Evolutionary conservation across 1,140 invertebrate genomes (phyloP).

Genomic region (Drosophila ogumai): DNA sequence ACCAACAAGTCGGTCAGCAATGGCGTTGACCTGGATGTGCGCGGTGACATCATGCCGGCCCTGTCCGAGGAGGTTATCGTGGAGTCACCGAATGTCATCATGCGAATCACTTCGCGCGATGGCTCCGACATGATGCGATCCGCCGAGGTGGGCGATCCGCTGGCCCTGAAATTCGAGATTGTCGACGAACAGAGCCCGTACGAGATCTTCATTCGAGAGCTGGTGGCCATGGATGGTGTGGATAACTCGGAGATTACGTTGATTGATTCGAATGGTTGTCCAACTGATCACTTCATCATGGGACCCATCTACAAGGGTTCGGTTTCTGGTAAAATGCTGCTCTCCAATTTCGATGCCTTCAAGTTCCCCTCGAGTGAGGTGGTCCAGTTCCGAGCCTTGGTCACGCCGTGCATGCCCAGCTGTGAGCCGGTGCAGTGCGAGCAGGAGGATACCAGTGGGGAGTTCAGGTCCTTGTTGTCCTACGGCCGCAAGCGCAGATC

Average conservation of each 20-base stretch:
- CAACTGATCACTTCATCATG: constrained; percentile 97
- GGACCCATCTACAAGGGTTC: constrained; percentile 93
- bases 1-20: constrained; percentile 97
- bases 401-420: constrained; percentile 96
- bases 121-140: constrained; percentile 90
- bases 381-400: constrained; percentile 96
- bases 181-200: constrained; percentile 96
- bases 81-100: constrained; percentile 97
- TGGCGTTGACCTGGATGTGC: constrained; percentile 95
- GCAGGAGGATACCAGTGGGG: constrained; percentile 91
- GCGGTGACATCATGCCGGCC: constrained; percentile 92
- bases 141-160: constrained; percentile 94
- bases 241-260: constrained; percentile 96
- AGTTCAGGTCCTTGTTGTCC: constrained; percentile 91
- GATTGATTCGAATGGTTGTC: constrained; percentile 96
- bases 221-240: constrained; percentile 97
- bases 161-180: constrained; percentile 96
- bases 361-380: constrained; percentile 97
- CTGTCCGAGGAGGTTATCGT: constrained; percentile 94
- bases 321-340: constrained; percentile 91
- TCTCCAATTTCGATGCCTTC: constrained; percentile 98
- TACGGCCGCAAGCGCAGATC: constrained; percentile 88
- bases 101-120: constrained; percentile 94
- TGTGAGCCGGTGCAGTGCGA: constrained; percentile 96
- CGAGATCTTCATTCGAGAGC: constrained; percentile 96